Evolutionary conservation across 2,113 vertebrate genomes (phyloP), one percentile per base, ranked within the genome.

Genomic region (Sorex fumeus): DNA sequence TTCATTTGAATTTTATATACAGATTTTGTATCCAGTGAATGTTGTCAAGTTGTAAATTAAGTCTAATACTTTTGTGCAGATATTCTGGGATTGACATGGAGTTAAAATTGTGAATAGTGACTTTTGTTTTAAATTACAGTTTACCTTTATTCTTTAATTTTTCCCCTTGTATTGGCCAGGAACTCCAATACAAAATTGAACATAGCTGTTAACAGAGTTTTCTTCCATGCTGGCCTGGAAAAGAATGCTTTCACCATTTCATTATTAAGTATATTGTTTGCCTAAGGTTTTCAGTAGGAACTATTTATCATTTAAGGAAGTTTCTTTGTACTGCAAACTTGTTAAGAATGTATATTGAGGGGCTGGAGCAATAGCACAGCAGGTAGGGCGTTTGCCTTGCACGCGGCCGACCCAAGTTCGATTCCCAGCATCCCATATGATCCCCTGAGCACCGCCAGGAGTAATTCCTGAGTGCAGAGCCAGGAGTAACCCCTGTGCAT

Each of bases 271-370:
- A 32, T 47, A 83, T 47, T 83, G 43, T 69, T 62, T 89, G 47
- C 18, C 23, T 13, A 60, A 81, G 67, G 34, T 72, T 89, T 81
- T 89, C 60, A 13, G 72, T 70, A 91, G 30, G 70, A 77, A 15
- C 2, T 4, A 1, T 45, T 57, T 77, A 34, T 60, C 18, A 4
- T 13, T 45, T 77, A 84, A 84, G 71, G 13, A 84, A 57, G 3
- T 75, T 66, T 83, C 57, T 81, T 71, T 72, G 30, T 16, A 64
- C 34, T 90, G 64, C 23, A 43, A 71, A 23, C 60, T 74, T 50
- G 12, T 66, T 74, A 66, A 74, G 40, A 79, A 90, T 90, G 13
- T 64, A 50, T 74, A 25, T 66, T 18, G 40, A 40, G n/a, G n/a
- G n/a, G n/a, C n/a, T n/a, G n/a, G n/a, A n/a, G n/a, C n/a, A n/a